These are phyloP conservation scores for Cephus rjabovi DNA, from an alignment of 2,888 invertebrate species.

Conservation along the genomic window DNA sequence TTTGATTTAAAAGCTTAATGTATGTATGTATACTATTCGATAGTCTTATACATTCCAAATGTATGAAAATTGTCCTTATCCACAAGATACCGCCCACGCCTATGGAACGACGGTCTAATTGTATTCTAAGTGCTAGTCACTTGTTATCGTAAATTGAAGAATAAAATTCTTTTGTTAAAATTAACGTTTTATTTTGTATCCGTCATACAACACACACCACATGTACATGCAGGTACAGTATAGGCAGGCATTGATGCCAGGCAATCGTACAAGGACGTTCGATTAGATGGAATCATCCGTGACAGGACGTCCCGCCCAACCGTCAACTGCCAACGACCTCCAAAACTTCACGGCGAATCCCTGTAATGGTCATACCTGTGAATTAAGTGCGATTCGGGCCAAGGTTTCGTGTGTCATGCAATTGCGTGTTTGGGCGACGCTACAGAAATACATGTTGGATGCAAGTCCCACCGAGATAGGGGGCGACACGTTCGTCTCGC, in stretches of 20 bases:
- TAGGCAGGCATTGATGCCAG: neutral
- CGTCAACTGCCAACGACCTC: neutral
- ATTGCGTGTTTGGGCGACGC: conserved; percentile 24
- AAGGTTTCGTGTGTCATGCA: conserved; percentile 46
- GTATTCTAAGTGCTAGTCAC: conserved; percentile 64
- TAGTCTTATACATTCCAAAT: conserved; percentile 19
- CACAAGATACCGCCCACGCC: conserved; percentile 1
- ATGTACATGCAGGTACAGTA: neutral
- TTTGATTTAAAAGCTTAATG: conserved; percentile 7
- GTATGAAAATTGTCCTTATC: conserved; percentile 13
- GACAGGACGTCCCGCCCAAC: neutral
- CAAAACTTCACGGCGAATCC: neutral
- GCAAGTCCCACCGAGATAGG: neutral
- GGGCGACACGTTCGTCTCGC: neutral
- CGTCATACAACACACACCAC: neutral
- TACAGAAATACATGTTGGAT: conserved; percentile 38
- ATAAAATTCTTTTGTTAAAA: conserved; percentile 60
- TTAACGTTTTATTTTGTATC: conserved; percentile 7
- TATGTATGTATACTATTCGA: conserved; percentile 10
- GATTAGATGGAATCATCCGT: neutral
- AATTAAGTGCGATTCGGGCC: conserved; percentile 43
- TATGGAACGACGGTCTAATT: conserved; percentile 22
- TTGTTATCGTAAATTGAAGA: conserved; percentile 61
- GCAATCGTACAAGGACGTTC: neutral
- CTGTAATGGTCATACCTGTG: neutral